Evolutionary conservation across 2,797 vertebrate genomes (phyloP).

Genomic region (Liasis olivaceus): DNA sequence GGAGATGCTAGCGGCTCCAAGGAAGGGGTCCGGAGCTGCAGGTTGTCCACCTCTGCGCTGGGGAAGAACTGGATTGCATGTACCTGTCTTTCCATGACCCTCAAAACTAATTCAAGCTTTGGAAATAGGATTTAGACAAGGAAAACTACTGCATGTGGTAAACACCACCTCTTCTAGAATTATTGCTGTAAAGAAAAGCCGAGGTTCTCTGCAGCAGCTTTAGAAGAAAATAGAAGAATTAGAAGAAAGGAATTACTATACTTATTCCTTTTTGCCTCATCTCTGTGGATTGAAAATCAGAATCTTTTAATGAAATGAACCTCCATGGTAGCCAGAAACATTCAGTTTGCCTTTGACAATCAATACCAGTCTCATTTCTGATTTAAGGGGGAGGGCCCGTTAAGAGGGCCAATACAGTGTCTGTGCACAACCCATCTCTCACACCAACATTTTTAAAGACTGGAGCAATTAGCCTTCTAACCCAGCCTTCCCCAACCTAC

Average conservation of each 20-base stretch:
- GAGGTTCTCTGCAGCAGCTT: neutral
- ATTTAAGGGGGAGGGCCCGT: neutral
- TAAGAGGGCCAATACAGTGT: neutral
- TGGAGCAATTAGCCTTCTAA: neutral
- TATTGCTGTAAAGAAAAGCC: neutral
- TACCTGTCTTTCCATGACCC: neutral
- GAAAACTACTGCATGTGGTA: no score
- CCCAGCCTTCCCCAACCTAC: neutral
- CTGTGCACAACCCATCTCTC: neutral
- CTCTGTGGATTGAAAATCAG: neutral
- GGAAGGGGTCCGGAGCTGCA: neutral
- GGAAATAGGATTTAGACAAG: neutral
- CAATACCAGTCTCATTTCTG: neutral
- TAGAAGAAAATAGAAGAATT: neutral
- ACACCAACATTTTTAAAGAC: constrained; percentile 28
- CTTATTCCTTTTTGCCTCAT: neutral
- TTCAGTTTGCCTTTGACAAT: rapidly evolving
- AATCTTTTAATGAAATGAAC: neutral
- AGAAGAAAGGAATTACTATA: neutral
- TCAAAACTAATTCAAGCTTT: neutral
- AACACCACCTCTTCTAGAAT: neutral
- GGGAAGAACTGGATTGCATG: neutral
- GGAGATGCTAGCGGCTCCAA: neutral
- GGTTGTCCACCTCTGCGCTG: no score
- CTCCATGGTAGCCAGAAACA: neutral